phyloP scores from a whole-genome alignment of 2,888 invertebrate species.

The Hyppa rectilinea region DNA sequence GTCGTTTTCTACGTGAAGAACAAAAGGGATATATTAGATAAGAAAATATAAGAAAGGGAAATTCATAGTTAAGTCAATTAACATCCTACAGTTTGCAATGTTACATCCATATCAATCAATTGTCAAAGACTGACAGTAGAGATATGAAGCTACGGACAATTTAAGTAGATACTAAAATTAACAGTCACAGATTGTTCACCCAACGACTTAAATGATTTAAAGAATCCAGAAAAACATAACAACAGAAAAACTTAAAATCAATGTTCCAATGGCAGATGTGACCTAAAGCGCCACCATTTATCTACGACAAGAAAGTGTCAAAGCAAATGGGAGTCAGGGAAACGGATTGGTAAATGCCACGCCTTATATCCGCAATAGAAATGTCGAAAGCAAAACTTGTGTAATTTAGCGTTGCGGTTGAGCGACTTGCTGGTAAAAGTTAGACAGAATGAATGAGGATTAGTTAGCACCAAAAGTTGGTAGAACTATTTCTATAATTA shows the following conservation, averaged over 20 bases:
- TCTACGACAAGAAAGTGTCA: conserved; percentile 56
- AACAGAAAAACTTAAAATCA: conserved; percentile 15
- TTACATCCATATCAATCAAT: background rate
- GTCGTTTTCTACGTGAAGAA: background rate
- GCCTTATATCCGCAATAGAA: conserved; percentile 53
- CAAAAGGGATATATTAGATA: no score
- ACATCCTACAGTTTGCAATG: background rate
- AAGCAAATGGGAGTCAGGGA: conserved; percentile 34
- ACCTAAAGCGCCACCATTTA: conserved; percentile 29
- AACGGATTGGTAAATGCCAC: conserved; percentile 50
- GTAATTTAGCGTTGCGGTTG: conserved; percentile 39
- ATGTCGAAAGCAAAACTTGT: conserved; percentile 49
- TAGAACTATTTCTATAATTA: background rate
- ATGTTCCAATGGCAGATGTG: conserved; percentile 17
- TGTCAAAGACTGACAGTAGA: no score
- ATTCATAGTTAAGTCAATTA: background rate
- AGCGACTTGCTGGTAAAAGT: conserved; percentile 30
- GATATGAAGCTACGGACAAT: background rate
- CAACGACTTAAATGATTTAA: background rate
- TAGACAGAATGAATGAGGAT: conserved; percentile 30
- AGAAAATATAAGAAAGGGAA: background rate
- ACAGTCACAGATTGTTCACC: no score
- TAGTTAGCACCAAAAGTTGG: conserved; percentile 1
- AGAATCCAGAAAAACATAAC: background rate
- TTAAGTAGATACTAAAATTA: background rate